Percentiles rank a stretch among this genome's conserved stretches.
These are phyloP conservation scores for Cherax destructor DNA, from an alignment of 1,140 invertebrate genomes.

Conservation along the genomic window DNA sequence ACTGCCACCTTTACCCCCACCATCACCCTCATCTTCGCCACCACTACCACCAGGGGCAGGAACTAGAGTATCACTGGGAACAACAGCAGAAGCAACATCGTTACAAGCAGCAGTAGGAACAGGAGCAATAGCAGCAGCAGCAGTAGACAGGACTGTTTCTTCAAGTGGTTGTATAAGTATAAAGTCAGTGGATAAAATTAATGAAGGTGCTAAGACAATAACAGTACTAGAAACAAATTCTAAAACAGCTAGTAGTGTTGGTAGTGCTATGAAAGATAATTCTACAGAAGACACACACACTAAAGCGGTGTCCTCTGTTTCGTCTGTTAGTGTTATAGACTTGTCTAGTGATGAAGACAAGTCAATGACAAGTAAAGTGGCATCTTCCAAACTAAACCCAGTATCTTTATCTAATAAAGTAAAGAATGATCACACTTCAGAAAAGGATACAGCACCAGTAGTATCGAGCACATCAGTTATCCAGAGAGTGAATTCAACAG, in stretches of 20 bases:
- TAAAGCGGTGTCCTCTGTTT: neutral
- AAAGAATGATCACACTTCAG: neutral
- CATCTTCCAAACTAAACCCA: neutral
- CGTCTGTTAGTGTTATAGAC: constrained; percentile 61
- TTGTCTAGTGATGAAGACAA: constrained; percentile 70
- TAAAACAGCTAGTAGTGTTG: neutral
- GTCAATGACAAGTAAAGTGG: constrained; percentile 30
- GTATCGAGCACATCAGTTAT: constrained; percentile 16
- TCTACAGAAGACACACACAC: neutral
- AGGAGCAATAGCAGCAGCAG: constrained; percentile 13
- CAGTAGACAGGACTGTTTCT: constrained; percentile 6
- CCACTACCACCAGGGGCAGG: too few species aligned
- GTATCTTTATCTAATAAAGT: neutral
- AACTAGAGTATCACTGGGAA: neutral
- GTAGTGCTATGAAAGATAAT: constrained; percentile 16
- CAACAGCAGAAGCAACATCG: neutral
- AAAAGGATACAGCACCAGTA: constrained; percentile 5
- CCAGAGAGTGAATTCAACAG: constrained; percentile 31
- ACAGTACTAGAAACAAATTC: neutral
- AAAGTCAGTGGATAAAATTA: constrained; percentile 67
- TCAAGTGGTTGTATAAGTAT: constrained; percentile 50
- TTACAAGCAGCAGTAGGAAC: neutral
- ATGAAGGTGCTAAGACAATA: constrained; percentile 46
- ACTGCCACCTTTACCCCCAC: too few species aligned
- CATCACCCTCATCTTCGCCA: too few species aligned